phyloP scores from a whole-genome alignment of 23 tunicate genomes.

The Styela clava region DNA sequence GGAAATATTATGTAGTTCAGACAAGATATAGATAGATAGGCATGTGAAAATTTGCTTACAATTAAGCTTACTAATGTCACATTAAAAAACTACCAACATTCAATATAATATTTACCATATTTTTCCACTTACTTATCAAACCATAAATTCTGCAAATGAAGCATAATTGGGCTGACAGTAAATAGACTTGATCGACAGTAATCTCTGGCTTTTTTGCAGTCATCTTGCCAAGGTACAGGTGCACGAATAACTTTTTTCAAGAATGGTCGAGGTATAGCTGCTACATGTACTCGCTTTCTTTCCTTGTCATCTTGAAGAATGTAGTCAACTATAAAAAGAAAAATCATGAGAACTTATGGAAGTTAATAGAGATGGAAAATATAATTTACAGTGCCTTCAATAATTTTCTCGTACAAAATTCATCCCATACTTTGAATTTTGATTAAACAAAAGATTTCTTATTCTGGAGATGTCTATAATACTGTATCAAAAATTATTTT shows the following conservation, averaged over 20 bases:
- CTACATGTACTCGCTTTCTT: conserved; percentile 59
- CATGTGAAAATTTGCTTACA: too few relatives aligned
- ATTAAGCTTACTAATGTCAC: too few relatives aligned
- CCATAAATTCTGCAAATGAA: conserved; percentile 75
- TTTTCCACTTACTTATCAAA: conserved; percentile 75
- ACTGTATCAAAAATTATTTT: too few relatives aligned
- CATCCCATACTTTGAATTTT: too few relatives aligned
- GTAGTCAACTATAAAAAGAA: conserved; percentile 69
- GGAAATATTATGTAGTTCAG: too few relatives aligned
- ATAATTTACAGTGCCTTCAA: too few relatives aligned
- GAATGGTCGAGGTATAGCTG: conserved; percentile 67
- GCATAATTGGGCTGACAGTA: conserved; percentile 75
- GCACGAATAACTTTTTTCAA: conserved; percentile 60
- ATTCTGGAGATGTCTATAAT: too few relatives aligned
- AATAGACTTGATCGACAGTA: conserved; percentile 73
- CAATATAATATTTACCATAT: too few relatives aligned
- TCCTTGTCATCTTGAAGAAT: conserved; percentile 68
- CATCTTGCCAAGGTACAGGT: conserved; percentile 90
- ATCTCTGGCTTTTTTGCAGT: conserved; percentile 46
- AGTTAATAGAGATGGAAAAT: not conserved
- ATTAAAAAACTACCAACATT: too few relatives aligned
- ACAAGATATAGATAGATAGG: too few relatives aligned
- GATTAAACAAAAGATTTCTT: too few relatives aligned
- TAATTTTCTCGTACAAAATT: not conserved
- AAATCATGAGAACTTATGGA: not conserved